phyloP scores from a whole-genome alignment of 2,113 vertebrate genomes.

The pig (Sus scrofa) region T2T-Sscrofa CM000812.6:278531001-278531500 shows the following conservation, averaged over 20 bases:
- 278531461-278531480: too few species aligned
- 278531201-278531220: not conserved
- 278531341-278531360: not conserved
- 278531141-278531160: not conserved
- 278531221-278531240: not conserved
- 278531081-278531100: not conserved
- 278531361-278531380: not conserved
- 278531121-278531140: not conserved
- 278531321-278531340: not conserved
- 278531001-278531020: not conserved
- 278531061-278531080: not conserved
- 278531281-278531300: not conserved
- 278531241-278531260: not conserved
- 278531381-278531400: not conserved
- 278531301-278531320: not conserved
- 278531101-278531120: not conserved
- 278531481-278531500: too few species aligned
- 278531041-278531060: not conserved
- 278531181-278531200: not conserved
- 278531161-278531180: not conserved
- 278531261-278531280: not conserved
- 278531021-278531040: not conserved
- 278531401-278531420: not conserved
- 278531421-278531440: not conserved
- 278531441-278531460: not conserved